A percentile compares a stretch with the other conserved stretches of the same genome.
These are phyloP conservation scores for Panthera leo DNA, from an alignment of 2,113 vertebrate species.

Conservation along the genomic window DNA sequence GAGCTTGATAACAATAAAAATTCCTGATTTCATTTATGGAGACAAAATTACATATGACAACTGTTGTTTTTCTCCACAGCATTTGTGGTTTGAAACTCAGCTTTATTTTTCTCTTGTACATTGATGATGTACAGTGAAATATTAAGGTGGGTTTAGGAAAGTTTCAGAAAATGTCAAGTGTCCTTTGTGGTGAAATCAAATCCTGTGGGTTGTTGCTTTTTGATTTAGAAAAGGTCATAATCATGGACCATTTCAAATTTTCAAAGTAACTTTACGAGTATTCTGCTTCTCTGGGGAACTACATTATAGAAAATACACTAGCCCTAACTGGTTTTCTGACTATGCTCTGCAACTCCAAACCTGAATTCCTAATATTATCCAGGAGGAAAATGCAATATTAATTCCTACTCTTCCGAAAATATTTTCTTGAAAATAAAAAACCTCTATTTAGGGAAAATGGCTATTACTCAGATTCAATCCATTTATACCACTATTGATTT, in stretches of 20 bases:
- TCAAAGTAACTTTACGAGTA: not conserved
- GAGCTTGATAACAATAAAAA: not conserved
- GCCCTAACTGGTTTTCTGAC: not conserved
- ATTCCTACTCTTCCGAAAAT: not conserved
- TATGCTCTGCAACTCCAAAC: not conserved
- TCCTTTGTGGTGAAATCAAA: constrained; percentile 57
- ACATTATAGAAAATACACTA: not conserved
- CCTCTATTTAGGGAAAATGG: not conserved
- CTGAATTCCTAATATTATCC: not conserved
- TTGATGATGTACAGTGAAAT: not conserved
- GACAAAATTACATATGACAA: constrained; percentile 14
- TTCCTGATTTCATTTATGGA: not conserved
- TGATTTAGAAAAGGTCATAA: constrained; percentile 34
- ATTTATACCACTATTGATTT: not conserved
- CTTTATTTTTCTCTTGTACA: not conserved
- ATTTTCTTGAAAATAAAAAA: constrained; percentile 31
- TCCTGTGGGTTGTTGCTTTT: not conserved
- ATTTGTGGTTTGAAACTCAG: constrained; percentile 13
- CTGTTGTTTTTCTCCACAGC: not conserved
- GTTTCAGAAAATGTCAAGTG: constrained; percentile 55
- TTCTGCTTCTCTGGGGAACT: not conserved
- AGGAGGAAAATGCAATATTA: not conserved
- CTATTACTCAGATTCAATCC: not conserved
- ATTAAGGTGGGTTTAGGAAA: constrained; percentile 7
- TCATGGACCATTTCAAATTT: constrained; percentile 14